Evolutionary conservation across 2,797 vertebrate genomes (phyloP).

Genomic region (Psittacula derbiana): DNA sequence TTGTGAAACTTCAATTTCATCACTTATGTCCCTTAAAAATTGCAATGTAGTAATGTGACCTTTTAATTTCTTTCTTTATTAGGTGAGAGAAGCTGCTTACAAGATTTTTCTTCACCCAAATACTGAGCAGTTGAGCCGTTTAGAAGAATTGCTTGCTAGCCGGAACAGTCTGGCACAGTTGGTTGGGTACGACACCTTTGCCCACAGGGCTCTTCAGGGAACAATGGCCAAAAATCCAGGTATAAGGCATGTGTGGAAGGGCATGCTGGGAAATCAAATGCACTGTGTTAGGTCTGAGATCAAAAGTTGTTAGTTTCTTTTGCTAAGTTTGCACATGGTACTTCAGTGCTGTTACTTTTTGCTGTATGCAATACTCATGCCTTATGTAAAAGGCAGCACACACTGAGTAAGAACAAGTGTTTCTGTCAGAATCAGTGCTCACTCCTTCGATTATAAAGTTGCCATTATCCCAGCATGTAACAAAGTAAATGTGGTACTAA

Average conservation of each 20-base stretch:
- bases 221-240: conserved; percentile 95
- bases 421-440: background rate
- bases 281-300: background rate
- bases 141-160: conserved; percentile 88
- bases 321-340: background rate
- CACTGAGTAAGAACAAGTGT: background rate
- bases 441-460: background rate
- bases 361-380: background rate
- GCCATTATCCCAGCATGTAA: background rate
- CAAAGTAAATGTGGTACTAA: background rate
- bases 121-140: conserved; percentile 78
- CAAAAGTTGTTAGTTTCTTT: background rate
- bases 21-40: background rate
- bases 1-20: background rate
- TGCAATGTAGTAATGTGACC: background rate
- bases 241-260: conserved; percentile 40
- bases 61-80: background rate
- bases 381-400: background rate
- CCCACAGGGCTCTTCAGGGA: conserved; percentile 92
- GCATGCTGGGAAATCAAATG: background rate
- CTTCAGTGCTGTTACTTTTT: background rate
- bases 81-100: conserved; percentile 96
- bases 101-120: conserved; percentile 93
- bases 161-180: conserved; percentile 88
- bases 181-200: conserved; percentile 90